Base-by-base conservation (phyloP, 2,113 vertebrate genomes). In the Dinomys branickii region DNA sequence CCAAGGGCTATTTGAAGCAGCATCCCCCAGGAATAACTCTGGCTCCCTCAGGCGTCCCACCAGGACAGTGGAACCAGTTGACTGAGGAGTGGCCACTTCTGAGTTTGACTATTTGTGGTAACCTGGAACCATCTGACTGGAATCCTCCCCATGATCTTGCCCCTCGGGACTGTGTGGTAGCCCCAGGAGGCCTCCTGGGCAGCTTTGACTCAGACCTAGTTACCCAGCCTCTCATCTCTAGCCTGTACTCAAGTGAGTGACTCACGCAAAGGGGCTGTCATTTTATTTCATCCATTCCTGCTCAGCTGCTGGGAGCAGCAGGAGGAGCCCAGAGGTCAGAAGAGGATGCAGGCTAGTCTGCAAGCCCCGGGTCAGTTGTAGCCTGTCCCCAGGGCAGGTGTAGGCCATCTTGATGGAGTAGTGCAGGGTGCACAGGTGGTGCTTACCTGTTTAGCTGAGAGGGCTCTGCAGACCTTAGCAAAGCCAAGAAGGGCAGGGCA, bases 1-100 rank as follows among this genome's bases (percentile, higher is more conserved):
- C 89, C 78, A 98, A 97, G 26, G 98, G 98, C 20, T 99, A 99
- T 2, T 1, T 99, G 97, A 98, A 98, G 69, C 98, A 98, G 69
- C 92, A 94, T 0, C 73, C 58, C 4, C 56, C 95, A 0, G 5
- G 71, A 61, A 82, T 1, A 0, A 59, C 30, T 14, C 0, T 0
- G 0, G 17, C 81, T 77, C 78, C 77, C 3, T 0, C 50, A 1
- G 67, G 4, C 20, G 2, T 30, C 59, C 67, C 78, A 17, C 0
- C 38, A 4, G 71, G 5, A 59, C 83, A 61, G 35, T 94, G 96
- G 94, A 56, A 4, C 71, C 41, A 63, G 10, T 28, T 97, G 92
- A 9, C 7, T 3, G 81, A 59, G 58, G 78, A 61, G 16, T 97
- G 10, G 63, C 4, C 26, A 9, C 80, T 97, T 44, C 89, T 67